Evolutionary conservation across 2,797 vertebrate genomes (phyloP).

Genomic region (Hemitrygon akajei): DNA sequence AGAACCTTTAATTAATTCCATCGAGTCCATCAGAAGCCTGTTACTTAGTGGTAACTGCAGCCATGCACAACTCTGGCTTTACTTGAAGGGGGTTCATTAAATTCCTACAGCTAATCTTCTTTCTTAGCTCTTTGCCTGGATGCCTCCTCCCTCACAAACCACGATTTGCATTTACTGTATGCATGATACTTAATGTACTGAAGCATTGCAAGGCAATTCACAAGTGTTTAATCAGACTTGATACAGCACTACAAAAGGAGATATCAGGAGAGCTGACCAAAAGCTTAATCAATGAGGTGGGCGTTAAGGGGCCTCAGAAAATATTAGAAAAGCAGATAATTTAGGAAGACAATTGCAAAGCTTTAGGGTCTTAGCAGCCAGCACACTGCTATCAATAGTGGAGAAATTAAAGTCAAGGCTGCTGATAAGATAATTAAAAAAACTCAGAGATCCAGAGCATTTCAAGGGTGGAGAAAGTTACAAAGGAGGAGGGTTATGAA

Average conservation of each 20-base stretch:
- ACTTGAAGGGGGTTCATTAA: neutral
- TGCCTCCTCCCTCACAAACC: neutral
- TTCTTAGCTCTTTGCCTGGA: neutral
- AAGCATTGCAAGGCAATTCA: neutral
- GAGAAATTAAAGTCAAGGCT: neutral
- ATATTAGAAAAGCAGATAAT: neutral
- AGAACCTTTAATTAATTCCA: conserved; percentile 25
- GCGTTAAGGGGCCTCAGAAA: neutral
- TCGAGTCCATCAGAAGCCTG: neutral
- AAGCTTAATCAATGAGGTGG: neutral
- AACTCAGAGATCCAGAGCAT: too few species aligned
- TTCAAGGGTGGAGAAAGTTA: too few species aligned
- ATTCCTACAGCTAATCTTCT: conserved; percentile 14
- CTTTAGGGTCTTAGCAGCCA: neutral
- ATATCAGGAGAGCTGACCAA: neutral
- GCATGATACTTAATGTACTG: neutral
- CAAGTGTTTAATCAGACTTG: neutral
- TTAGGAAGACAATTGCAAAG: neutral
- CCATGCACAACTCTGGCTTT: conserved; percentile 4
- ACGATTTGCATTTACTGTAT: neutral
- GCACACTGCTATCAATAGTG: neutral
- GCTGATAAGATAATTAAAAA: too few species aligned
- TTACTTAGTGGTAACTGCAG: conserved; percentile 28
- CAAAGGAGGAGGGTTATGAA: too few species aligned
- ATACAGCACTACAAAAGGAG: neutral